phyloP scores from a whole-genome alignment of 2,797 vertebrate genomes.

The Protonibea diacanthus region DNA sequence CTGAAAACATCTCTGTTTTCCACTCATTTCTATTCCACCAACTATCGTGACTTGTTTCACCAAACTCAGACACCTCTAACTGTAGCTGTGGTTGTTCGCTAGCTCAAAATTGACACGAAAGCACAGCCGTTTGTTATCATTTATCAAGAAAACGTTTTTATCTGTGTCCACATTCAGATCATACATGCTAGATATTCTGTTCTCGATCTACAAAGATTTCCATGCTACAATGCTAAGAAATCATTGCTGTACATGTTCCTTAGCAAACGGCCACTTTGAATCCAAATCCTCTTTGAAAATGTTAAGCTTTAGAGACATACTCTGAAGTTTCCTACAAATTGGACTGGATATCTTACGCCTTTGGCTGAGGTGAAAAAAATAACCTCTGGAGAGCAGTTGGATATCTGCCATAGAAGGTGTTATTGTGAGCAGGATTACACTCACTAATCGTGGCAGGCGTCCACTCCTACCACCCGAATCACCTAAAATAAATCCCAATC shows the following conservation, averaged over 20 bases:
- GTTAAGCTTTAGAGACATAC: background rate
- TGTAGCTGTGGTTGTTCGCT: background rate
- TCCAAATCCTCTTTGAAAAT: background rate
- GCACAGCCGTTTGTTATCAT: background rate
- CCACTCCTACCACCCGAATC: constrained; percentile 20
- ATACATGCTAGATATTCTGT: background rate
- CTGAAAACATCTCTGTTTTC: constrained; percentile 2
- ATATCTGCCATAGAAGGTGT: constrained; percentile 12
- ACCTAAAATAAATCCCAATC: constrained; percentile 3
- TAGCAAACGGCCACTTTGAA: background rate
- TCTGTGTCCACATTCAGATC: background rate
- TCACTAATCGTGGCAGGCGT: background rate
- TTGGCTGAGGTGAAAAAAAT: background rate
- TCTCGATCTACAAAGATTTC: background rate
- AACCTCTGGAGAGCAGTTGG: background rate
- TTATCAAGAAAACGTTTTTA: background rate
- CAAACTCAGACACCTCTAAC: background rate
- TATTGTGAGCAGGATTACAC: constrained; percentile 23
- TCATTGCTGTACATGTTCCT: background rate
- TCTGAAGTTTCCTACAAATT: background rate
- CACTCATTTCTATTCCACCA: background rate
- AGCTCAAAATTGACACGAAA: background rate
- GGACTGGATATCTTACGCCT: background rate
- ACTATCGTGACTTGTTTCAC: background rate
- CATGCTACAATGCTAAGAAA: background rate